A percentile compares a stretch with the other conserved stretches of the same genome.
phyloP scores from a whole-genome alignment of 2,888 invertebrate genomes.

The Nesidiocoris tenuis region DNA sequence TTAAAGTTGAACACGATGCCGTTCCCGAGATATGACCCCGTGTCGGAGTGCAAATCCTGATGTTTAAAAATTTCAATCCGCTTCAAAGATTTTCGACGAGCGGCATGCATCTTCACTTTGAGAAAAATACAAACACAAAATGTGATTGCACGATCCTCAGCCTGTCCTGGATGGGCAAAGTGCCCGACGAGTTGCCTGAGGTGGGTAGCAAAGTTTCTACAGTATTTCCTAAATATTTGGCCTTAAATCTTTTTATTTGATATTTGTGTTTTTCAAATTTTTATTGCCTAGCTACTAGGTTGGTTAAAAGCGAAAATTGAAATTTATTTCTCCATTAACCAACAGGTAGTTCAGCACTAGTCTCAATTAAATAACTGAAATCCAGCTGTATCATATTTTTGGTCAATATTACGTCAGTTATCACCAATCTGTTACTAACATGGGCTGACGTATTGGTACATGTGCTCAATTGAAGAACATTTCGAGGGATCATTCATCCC shows the following conservation, averaged over 20 bases:
- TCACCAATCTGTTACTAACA: too few relatives aligned
- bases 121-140: conserved; percentile 87
- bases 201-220: conserved; percentile 59
- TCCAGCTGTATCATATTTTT: too few relatives aligned
- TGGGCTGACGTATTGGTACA: too few relatives aligned
- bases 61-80: conserved; percentile 7
- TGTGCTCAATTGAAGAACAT: too few relatives aligned
- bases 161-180: conserved; percentile 98
- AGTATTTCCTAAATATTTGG: not conserved
- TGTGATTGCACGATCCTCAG: conserved; percentile 94
- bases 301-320: too few relatives aligned
- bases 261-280: too few relatives aligned
- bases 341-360: too few relatives aligned
- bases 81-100: conserved; percentile 5
- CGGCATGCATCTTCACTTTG: conserved; percentile 92
- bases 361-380: too few relatives aligned
- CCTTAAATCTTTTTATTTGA: not conserved
- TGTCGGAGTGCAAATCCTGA: conserved; percentile 4
- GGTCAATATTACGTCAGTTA: too few relatives aligned
- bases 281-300: too few relatives aligned
- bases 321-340: too few relatives aligned
- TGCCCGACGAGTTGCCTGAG: conserved; percentile 92
- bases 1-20: not conserved
- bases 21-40: not conserved
- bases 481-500: too few relatives aligned